Evolutionary conservation across 2,797 vertebrate species (phyloP), one percentile per base, ranked within the genome.

Genomic region (Pseudocheirus occidentalis): DNA sequence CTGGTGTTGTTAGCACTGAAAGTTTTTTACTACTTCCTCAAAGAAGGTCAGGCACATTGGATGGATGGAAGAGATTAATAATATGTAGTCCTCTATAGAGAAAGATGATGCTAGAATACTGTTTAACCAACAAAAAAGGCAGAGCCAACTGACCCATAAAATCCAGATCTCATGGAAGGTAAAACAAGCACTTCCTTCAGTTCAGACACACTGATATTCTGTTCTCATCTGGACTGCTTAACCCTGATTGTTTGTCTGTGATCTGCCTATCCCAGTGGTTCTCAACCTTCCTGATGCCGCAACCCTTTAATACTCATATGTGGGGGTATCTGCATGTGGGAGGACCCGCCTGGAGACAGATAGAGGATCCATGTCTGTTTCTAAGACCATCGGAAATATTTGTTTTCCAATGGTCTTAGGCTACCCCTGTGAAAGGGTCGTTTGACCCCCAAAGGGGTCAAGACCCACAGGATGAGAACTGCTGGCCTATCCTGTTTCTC

Each of bases 61-160:
- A 94, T 53, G 56, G 55, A 96, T 94, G 91, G 53, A 96, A 54
- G 31, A 95, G 57, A 95, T 95, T 96, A 92, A 95, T 94, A 95
- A 95, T 95, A 90, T 24, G 57, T 90, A 87, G 55, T 34, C 59
- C 58, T 95, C 73, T 81, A 21, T 97, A 91, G 93, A 89, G 93
- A 87, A 87, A 94, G 56, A 59, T 66, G 90, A 62, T 95, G 40
- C 91, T 92, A 90, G n/a, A 95, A 92, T 94, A 53, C 5, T 91
- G 10, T 94, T 96, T 95, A 95, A 92, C 46, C 73, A 87, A 50
- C 73, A 87, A 87, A 87, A 87, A 87, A 40, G 73, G 73, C 73
- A 87, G 40, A 6, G 3, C 73, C 73, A 87, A 87, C 40, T 50
- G 40, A 87, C 40, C 73, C 40, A 87, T 87, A 87, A 87, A 87